Evolutionary conservation across 2,797 vertebrate species (phyloP).

Genomic region (Microchirus variegatus): DNA sequence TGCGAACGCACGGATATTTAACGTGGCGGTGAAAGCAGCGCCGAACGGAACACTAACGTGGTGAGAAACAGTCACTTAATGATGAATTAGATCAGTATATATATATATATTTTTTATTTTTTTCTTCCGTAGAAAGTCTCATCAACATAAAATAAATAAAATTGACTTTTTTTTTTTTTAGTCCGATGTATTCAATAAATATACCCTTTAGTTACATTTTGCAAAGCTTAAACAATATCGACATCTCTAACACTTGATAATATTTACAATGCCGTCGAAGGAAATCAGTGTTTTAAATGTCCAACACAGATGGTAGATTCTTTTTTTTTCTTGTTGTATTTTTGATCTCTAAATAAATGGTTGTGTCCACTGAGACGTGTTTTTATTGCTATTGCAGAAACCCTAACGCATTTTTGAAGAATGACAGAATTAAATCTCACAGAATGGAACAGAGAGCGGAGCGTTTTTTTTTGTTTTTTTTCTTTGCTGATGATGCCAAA

Average conservation of each 20-base stretch:
- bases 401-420: constrained; percentile 71
- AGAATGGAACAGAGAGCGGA: constrained; percentile 66
- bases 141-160: constrained; percentile 33
- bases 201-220: constrained; percentile 79
- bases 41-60: constrained; percentile 62
- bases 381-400: constrained; percentile 89
- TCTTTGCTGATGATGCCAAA: constrained; percentile 62
- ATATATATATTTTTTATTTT: constrained; percentile 46
- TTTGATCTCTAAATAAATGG: constrained; percentile 74
- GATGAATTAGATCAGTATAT: constrained; percentile 68
- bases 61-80: constrained; percentile 75
- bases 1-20: constrained; percentile 58
- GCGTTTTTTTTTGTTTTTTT: no score
- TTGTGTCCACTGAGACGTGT: constrained; percentile 82
- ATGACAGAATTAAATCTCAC: constrained; percentile 62
- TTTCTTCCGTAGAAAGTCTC: constrained; percentile 45
- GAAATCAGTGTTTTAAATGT: constrained; percentile 69
- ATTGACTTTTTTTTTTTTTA: constrained; percentile 37
- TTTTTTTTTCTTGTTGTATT: constrained; percentile 54
- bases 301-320: constrained; percentile 65
- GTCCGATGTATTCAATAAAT: constrained; percentile 63
- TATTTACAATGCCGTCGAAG: constrained; percentile 82
- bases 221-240: constrained; percentile 82
- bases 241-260: constrained; percentile 80
- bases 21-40: constrained; percentile 67